Evolutionary conservation across 2,797 vertebrate species (phyloP), one percentile per base, ranked within the genome.

Genomic region (Melanotaenia trifasciata): DNA sequence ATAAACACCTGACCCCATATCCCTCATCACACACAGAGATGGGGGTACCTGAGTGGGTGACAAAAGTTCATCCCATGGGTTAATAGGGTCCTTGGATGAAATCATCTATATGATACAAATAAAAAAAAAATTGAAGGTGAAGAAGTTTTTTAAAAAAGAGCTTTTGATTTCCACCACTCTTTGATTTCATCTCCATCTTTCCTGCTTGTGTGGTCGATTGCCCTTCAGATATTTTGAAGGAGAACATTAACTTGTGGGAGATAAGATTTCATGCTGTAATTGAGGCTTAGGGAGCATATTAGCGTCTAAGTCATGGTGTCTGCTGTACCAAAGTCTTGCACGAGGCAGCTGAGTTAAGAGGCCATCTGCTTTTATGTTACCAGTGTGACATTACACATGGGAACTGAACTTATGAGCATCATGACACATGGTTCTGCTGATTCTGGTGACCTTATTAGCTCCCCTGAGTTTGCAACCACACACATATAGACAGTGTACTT

Each of bases 61-160:
- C 30, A 0, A 64, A 76, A 76, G 85, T 87, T 90, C 87, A 87
- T 58, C 76, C 70, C 20, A 30, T 1, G n/a, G 89, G 93, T 92
- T 93, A 94, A 94, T 90, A 84, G 88, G 93, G 83, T 92, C 89
- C 70, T 78, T 47, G 67, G 78, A 83, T 83, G 87, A 88, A 94
- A 92, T 89, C 81, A 73, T 57, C 76, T 79, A 80, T 63, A 76
- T 72, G 75, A 86, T 67, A 70, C 51, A 76, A 67, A 66, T 9
- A 26, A 75, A 64, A 43, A 75, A 64, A 43, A 63, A 35, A 56
- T 1, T 32, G 16, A 58, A 80, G 70, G 79, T 45, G 30, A 72
- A 70, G 56, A 87, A 70, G 64, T 13, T 40, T 40, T 40, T 40
- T 40, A 14, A 75, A 67, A 63, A 45, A 67, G 47, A 79, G 66